These are phyloP conservation scores for Erannis defoliaria DNA, from an alignment of 2,888 invertebrate species.

Conservation along the genomic window DNA sequence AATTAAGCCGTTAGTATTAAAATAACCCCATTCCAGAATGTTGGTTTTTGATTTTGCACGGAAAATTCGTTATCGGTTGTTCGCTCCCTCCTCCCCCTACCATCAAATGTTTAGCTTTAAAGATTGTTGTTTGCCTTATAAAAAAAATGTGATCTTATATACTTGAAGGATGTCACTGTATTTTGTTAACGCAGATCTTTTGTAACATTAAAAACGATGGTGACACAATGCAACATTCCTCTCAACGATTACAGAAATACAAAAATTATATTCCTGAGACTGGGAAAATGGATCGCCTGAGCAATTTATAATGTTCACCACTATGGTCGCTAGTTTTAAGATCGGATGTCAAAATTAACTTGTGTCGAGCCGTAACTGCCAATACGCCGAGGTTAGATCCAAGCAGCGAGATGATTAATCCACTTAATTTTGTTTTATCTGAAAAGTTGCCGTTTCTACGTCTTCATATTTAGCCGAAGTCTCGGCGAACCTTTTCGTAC, in stretches of 20 bases:
- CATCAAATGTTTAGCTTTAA: constrained; percentile 84
- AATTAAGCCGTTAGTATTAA: constrained; percentile 38
- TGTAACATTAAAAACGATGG: constrained; percentile 1
- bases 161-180: constrained; percentile 75
- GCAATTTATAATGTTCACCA: too few species aligned
- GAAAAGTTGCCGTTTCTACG: neutral
- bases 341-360: too few species aligned
- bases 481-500: neutral
- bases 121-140: constrained; percentile 86
- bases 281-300: too few species aligned
- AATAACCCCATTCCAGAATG: constrained; percentile 69
- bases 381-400: neutral
- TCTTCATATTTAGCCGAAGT: neutral
- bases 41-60: constrained; percentile 50
- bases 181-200: constrained; percentile 59
- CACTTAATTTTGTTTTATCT: too few species aligned
- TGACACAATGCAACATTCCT: too few species aligned
- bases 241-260: too few species aligned
- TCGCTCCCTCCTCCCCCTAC: constrained; percentile 59
- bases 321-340: too few species aligned
- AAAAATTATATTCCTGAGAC: too few species aligned
- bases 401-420: too few species aligned
- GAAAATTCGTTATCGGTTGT: constrained; percentile 70
- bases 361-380: too few species aligned
- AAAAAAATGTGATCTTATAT: constrained; percentile 85